phyloP scores from a whole-genome alignment of 2,888 invertebrate genomes.

The Eupithecia subfuscata region DNA sequence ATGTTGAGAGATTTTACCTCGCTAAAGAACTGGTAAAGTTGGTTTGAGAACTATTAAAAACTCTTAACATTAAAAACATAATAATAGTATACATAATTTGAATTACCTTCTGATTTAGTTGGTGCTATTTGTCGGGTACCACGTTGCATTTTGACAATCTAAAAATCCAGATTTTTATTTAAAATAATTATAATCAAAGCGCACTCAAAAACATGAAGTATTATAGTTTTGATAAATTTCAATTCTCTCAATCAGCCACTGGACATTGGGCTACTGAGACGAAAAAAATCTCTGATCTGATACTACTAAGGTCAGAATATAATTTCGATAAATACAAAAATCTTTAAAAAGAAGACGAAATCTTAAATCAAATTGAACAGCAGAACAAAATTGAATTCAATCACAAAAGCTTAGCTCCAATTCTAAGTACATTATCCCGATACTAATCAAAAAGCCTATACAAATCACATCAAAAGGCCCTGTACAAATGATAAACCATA shows the following conservation, averaged over 20 bases:
- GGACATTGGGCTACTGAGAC: not conserved
- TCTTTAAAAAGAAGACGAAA: not conserved
- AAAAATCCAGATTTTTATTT: not conserved
- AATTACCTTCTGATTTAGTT: conserved; percentile 20
- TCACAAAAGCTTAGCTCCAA: not conserved
- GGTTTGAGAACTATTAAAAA: not conserved
- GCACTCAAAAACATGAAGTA: not conserved
- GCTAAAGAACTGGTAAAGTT: not conserved
- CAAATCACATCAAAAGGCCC: conserved; percentile 23
- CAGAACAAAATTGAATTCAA: conserved; percentile 6
- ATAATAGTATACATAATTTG: not conserved
- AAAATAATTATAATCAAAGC: not conserved
- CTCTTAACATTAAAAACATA: not conserved
- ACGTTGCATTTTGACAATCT: conserved; percentile 26
- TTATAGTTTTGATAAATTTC: not conserved
- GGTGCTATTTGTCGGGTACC: conserved; percentile 18
- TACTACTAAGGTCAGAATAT: not conserved
- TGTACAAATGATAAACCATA: conserved; percentile 32
- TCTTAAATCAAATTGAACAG: conserved; percentile 13
- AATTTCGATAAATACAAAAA: not conserved
- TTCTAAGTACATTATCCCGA: conserved; percentile 1
- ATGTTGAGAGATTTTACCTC: not conserved
- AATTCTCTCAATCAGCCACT: not conserved
- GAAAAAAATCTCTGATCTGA: not conserved
- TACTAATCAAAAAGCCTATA: conserved; percentile 21